Evolutionary conservation across 2,888 invertebrate genomes (phyloP).

Genomic region (Schizaphis graminum): DNA sequence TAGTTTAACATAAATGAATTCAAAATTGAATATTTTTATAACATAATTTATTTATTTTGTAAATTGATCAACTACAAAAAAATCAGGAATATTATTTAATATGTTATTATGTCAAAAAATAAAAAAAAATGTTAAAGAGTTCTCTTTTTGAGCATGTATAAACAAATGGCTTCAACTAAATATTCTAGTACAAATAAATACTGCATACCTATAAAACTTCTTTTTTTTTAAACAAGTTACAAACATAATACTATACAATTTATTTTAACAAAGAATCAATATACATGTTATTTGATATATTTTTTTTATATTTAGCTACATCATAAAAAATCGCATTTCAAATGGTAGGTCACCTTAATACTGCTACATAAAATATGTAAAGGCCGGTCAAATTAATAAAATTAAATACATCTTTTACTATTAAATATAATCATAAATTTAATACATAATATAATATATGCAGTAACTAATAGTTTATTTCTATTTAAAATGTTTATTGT

Average conservation of each 20-base stretch:
- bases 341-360: background rate
- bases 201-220: slow-evolving; percentile 36
- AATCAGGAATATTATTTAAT: slow-evolving; percentile 24
- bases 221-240: slow-evolving; percentile 47
- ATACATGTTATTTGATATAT: background rate
- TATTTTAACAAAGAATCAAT: slow-evolving; percentile 46
- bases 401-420: slow-evolving; percentile 21
- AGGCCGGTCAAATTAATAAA: slow-evolving; percentile 34
- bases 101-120: slow-evolving; percentile 30
- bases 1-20: background rate
- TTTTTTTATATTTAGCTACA: slow-evolving; percentile 7
- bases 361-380: slow-evolving; percentile 22
- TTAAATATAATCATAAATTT: slow-evolving; percentile 4
- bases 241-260: slow-evolving; percentile 60
- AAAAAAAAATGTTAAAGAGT: slow-evolving; percentile 30
- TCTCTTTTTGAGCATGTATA: slow-evolving; percentile 57
- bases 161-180: slow-evolving; percentile 44
- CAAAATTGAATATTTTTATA: background rate
- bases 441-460: background rate
- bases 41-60: slow-evolving; percentile 37
- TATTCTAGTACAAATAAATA: slow-evolving; percentile 46
- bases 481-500: slow-evolving; percentile 18
- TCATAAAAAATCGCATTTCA: slow-evolving; percentile 30
- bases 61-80: slow-evolving; percentile 44
- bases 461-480: background rate